These are phyloP conservation scores for Stylophora pistillata DNA, from an alignment of 64 coral and sea anemone genomes.

Conservation along the genomic window DNA sequence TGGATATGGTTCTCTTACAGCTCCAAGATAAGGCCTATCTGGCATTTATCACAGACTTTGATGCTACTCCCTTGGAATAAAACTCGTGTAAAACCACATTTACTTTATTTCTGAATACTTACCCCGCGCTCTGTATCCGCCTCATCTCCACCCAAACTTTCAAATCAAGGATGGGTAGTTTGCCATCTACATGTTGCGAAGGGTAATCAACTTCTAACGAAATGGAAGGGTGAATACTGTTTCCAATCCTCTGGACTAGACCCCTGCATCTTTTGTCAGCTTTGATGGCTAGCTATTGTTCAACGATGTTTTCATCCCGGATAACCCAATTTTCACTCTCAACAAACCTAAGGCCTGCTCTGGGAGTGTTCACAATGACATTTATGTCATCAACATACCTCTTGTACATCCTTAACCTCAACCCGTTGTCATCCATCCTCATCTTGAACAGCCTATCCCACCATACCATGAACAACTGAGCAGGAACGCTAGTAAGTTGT, in stretches of 20 bases:
- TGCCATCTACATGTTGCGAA: constrained; percentile 1
- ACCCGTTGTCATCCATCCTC: no score
- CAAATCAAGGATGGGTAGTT: constrained; percentile 55
- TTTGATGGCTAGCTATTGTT: not conserved
- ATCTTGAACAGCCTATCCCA: no score
- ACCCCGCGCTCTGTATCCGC: not conserved
- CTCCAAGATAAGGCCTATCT: constrained; percentile 19
- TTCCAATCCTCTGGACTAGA: not conserved
- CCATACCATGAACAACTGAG: no score
- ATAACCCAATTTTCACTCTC: not conserved
- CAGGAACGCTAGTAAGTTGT: not conserved
- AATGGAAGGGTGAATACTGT: not conserved
- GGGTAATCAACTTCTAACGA: not conserved
- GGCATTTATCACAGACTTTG: constrained; percentile 6
- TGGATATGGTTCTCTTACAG: not conserved
- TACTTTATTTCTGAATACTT: not conserved
- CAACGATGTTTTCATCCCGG: not conserved
- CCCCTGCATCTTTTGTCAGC: constrained; percentile 1
- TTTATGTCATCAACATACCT: no score
- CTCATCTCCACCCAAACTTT: constrained; percentile 43
- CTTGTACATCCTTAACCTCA: no score
- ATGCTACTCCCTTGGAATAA: constrained; percentile 11
- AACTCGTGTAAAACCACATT: no score
- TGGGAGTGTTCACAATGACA: not conserved
- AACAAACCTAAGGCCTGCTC: not conserved